A percentile compares a stretch with the other conserved stretches of the same genome.
Evolutionary conservation across 2,888 invertebrate genomes (phyloP).

Genomic region (Pachydiplax longipennis): DNA sequence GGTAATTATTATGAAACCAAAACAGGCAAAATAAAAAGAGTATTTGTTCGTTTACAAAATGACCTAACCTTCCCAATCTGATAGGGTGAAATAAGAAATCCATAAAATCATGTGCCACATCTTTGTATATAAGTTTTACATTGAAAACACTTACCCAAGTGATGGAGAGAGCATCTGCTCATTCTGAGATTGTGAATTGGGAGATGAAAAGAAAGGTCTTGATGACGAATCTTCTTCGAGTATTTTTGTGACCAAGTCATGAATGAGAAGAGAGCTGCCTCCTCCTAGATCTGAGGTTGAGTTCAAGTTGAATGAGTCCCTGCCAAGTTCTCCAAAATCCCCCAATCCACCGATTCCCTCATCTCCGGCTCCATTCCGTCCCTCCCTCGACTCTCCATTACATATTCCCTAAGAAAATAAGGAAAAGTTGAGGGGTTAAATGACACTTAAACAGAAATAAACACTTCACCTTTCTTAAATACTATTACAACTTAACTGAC

Average conservation of each 20-base stretch:
- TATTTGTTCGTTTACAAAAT: too few species aligned
- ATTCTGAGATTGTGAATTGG: not conserved
- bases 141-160: not conserved
- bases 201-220: conserved; percentile 10
- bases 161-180: conserved; percentile 30
- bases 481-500: too few species aligned
- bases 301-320: not conserved
- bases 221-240: conserved; percentile 65
- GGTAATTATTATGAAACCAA: too few species aligned
- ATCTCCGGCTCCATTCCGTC: not conserved
- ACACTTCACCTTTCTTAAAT: too few species aligned
- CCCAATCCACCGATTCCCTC: not conserved
- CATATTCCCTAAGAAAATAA: not conserved
- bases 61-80: too few species aligned
- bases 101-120: too few species aligned
- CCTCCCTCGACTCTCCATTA: not conserved
- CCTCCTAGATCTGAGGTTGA: not conserved
- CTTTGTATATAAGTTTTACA: not conserved
- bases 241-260: conserved; percentile 71
- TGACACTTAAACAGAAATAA: too few species aligned
- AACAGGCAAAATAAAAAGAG: too few species aligned
- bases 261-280: conserved; percentile 20
- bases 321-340: not conserved
- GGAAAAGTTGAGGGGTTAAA: not conserved
- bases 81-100: too few species aligned